Conservation (phyloP, 2,113 vertebrate genomes). For the Phodopus roborovskii region DNA sequence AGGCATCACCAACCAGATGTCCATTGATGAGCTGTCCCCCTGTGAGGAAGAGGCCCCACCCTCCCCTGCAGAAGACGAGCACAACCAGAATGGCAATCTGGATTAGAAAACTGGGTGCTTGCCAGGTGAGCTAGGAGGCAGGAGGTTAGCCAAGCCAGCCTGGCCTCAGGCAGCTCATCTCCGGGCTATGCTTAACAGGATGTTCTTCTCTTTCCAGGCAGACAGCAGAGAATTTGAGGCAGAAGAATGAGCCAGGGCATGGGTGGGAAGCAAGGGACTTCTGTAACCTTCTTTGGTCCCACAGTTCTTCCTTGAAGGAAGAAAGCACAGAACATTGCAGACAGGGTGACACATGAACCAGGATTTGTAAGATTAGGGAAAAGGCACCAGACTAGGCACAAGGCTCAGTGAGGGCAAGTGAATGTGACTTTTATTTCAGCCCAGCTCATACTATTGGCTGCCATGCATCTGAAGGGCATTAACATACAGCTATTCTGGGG, state of each 20-base stretch:
- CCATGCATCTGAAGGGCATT: background rate
- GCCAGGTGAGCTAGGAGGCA: slow-evolving; percentile 54
- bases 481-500: background rate
- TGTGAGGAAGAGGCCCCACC: slow-evolving; percentile 79
- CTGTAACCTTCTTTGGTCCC: background rate
- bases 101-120: slow-evolving; percentile 78
- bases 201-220: background rate
- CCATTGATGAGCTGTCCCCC: slow-evolving; percentile 86
- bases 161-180: background rate
- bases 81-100: slow-evolving; percentile 87
- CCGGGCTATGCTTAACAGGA: background rate
- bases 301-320: background rate
- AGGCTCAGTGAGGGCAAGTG: background rate
- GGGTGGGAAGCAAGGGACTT: background rate
- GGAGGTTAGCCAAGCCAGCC: background rate
- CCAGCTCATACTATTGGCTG: background rate
- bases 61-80: slow-evolving; percentile 62
- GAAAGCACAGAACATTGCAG: background rate
- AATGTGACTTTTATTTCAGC: background rate
- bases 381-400: background rate
- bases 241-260: background rate
- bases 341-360: background rate
- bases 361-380: background rate
- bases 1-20: slow-evolving; percentile 90
- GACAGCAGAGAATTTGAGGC: background rate